These are phyloP conservation scores for Camponotus fellah DNA, from an alignment of 2,888 invertebrate genomes.

Conservation along the genomic window DNA sequence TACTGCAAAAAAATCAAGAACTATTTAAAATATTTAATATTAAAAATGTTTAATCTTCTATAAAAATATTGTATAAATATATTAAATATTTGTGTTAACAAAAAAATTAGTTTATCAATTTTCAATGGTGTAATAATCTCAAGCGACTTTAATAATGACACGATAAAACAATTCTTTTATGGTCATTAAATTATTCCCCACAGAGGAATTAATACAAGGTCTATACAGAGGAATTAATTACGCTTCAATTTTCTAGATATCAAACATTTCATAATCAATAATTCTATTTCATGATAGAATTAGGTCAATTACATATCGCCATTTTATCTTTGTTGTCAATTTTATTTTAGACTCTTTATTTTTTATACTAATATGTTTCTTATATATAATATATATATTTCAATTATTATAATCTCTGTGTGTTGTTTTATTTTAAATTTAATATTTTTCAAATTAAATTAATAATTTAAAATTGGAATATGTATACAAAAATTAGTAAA, in stretches of 20 bases:
- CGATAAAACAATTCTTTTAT: background rate
- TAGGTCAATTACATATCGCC: background rate
- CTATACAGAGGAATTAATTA: background rate
- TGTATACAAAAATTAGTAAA: background rate
- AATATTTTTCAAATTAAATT: background rate
- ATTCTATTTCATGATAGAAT: background rate
- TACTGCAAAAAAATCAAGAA: background rate
- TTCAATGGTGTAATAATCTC: background rate
- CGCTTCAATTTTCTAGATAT: background rate
- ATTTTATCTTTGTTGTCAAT: background rate
- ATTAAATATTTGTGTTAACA: background rate
- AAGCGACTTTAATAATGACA: background rate
- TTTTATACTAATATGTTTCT: background rate
- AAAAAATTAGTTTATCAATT: slow-evolving; percentile 20
- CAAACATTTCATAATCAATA: background rate
- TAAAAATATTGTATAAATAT: background rate
- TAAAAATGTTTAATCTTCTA: background rate
- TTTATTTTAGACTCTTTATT: background rate
- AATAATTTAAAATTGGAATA: background rate
- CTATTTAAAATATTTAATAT: background rate
- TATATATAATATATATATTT: background rate
- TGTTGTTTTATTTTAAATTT: background rate
- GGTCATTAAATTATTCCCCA: background rate
- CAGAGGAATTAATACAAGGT: background rate
- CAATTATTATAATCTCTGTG: background rate